Percentiles rank a stretch among this genome's conserved stretches.
Conservation (phyloP, 1,140 invertebrate genomes). For the Diorhabda carinulata region DNA sequence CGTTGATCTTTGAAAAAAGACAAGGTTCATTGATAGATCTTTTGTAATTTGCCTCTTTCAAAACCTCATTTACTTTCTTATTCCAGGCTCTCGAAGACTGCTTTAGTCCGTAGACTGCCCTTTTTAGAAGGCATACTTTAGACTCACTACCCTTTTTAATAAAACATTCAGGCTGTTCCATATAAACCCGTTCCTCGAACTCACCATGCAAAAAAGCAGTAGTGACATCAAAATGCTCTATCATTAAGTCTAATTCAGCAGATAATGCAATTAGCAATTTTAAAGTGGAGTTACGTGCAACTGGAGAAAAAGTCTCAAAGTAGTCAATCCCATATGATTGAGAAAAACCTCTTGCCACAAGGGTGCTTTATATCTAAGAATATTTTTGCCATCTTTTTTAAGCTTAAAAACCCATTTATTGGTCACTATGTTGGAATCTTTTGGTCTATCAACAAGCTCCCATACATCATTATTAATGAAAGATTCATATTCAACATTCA, state of each 20-base stretch:
- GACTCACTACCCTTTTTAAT: slow-evolving; percentile 4
- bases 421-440: background rate
- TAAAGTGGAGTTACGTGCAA: slow-evolving; percentile 42
- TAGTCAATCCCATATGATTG: background rate
- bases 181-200: slow-evolving; percentile 27
- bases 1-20: slow-evolving; percentile 39
- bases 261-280: slow-evolving; percentile 42
- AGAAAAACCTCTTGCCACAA: background rate
- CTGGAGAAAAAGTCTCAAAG: slow-evolving; percentile 24
- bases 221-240: slow-evolving; percentile 34
- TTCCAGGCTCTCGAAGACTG: too few species aligned
- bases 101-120: slow-evolving; percentile 41
- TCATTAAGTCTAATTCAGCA: slow-evolving; percentile 34
- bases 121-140: slow-evolving; percentile 42
- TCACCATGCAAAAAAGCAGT: slow-evolving; percentile 27
- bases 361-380: background rate
- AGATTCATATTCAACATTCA: background rate
- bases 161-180: slow-evolving; percentile 28
- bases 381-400: background rate
- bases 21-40: slow-evolving; percentile 41
- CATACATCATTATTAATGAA: background rate
- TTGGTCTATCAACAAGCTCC: background rate
- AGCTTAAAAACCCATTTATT: background rate
- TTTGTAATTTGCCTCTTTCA: slow-evolving; percentile 40
- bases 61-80: too few species aligned